Conservation (phyloP, 2,888 invertebrate species). For the Acholoe squamosa region DNA sequence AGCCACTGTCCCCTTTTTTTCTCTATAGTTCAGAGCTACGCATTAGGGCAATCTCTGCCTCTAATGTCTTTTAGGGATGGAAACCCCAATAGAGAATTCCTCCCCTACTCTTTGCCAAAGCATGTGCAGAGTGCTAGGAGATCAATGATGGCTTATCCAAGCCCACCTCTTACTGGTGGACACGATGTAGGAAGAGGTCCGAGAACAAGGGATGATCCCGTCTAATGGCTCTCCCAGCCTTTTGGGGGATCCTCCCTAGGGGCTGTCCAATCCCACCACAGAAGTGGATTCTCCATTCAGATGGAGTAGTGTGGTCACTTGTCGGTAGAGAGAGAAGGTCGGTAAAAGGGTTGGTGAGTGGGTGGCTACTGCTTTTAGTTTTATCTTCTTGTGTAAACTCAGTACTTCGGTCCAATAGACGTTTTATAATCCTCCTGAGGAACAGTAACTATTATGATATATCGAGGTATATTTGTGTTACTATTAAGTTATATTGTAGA, state of each 20-base stretch:
- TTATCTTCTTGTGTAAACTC: no score
- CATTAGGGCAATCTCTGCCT: no score
- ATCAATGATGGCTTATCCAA: slow-evolving; percentile 15
- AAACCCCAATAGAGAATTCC: neutral
- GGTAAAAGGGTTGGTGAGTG: neutral
- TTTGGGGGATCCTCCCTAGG: neutral
- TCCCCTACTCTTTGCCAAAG: neutral
- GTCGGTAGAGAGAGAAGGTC: neutral
- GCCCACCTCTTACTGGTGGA: neutral
- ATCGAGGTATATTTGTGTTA: no score
- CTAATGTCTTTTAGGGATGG: no score
- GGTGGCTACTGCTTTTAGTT: neutral
- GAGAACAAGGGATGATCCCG: slow-evolving; percentile 32
- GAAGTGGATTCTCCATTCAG: neutral
- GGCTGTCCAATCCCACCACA: neutral
- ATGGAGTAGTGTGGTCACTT: slow-evolving; percentile 1
- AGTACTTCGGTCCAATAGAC: no score
- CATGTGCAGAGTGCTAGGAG: neutral
- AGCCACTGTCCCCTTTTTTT: no score
- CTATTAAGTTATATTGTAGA: no score
- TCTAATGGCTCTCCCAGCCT: neutral
- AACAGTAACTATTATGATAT: no score
- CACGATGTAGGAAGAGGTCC: neutral
- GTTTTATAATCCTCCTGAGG: no score
- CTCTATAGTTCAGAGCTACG: no score